Conservation (phyloP, 2,797 vertebrate genomes). For the Apodemus agrarius region DNA sequence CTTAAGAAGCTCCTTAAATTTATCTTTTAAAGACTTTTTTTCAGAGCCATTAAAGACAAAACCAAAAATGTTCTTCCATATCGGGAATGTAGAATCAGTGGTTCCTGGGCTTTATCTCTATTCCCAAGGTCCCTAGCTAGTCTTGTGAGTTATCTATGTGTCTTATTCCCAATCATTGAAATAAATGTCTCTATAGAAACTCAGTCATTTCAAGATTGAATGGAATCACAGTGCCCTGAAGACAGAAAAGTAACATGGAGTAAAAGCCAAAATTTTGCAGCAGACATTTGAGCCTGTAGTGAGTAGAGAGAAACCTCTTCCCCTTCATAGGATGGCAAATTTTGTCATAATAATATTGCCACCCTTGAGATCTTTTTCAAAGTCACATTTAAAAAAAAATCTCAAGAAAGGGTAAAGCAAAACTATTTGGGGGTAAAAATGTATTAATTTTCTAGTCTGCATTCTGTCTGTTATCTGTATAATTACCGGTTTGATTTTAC, state of each 20-base stretch:
- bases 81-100: background rate
- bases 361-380: conserved; percentile 64
- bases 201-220: conserved; percentile 51
- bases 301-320: background rate
- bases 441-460: conserved; percentile 71
- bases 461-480: conserved; percentile 75
- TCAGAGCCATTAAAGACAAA: conserved; percentile 16
- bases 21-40: conserved; percentile 44
- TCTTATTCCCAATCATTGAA: conserved; percentile 21
- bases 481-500: conserved; percentile 84
- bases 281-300: conserved; percentile 13
- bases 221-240: background rate
- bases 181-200: conserved; percentile 40
- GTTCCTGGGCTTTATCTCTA: background rate
- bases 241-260: conserved; percentile 3
- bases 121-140: conserved; percentile 11
- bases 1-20: background rate
- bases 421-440: conserved; percentile 67
- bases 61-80: background rate
- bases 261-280: conserved; percentile 15
- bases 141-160: conserved; percentile 30
- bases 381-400: conserved; percentile 57
- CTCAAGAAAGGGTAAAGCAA: conserved; percentile 50
- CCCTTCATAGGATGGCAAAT: conserved; percentile 33
- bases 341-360: conserved; percentile 60